Conservation (phyloP, 2,888 invertebrate genomes). For the Blastobasis lacticolella region DNA sequence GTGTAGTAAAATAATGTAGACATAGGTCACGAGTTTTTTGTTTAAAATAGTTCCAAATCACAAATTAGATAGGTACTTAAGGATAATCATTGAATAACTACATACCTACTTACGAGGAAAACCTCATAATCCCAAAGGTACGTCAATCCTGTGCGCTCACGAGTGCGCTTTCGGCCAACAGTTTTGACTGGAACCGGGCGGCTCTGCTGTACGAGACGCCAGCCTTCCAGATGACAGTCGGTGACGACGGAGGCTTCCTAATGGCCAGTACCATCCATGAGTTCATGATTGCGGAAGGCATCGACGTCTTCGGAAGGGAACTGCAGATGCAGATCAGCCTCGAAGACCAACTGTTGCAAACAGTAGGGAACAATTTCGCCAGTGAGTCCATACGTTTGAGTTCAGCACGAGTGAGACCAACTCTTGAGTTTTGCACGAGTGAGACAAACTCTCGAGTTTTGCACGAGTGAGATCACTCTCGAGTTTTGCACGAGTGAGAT, state of each 20-base stretch:
- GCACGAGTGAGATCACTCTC: no score
- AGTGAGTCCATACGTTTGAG: constrained; percentile 61
- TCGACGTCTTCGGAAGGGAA: constrained; percentile 46
- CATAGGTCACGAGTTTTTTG: no score
- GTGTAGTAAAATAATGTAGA: no score
- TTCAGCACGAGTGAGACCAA: neutral
- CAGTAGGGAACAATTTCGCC: constrained; percentile 65
- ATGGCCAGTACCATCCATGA: constrained; percentile 83
- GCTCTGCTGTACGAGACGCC: constrained; percentile 84
- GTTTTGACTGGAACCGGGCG: constrained; percentile 82
- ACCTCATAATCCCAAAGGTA: no score
- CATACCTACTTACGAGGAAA: no score
- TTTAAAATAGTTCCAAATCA: no score
- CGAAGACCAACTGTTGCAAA: constrained; percentile 62
- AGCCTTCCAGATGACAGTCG: constrained; percentile 79
- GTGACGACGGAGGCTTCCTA: constrained; percentile 83
- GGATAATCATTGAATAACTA: no score
- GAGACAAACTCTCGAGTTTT: no score
- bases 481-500: no score
- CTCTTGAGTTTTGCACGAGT: no score
- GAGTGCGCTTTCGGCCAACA: constrained; percentile 31
- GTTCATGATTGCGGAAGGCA: constrained; percentile 49
- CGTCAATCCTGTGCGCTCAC: neutral
- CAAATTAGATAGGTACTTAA: no score
- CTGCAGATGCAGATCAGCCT: constrained; percentile 46